phyloP scores from a whole-genome alignment of 1,140 invertebrate genomes.

The Musca domestica region DNA sequence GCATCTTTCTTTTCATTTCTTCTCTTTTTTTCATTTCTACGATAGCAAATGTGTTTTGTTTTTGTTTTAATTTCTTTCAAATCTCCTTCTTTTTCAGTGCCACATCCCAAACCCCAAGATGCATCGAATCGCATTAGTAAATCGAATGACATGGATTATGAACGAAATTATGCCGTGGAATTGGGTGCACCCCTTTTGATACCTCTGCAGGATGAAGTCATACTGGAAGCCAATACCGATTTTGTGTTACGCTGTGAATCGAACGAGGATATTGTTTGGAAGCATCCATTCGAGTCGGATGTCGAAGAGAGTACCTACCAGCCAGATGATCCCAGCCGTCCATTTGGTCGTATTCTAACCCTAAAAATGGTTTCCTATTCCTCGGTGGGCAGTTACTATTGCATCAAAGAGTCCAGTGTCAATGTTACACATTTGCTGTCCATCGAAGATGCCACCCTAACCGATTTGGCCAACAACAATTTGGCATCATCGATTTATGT shows the following conservation, averaged over 20 bases:
- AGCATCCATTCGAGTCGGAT: conserved; percentile 13
- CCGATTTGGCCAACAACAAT: conserved; percentile 51
- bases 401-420: conserved; percentile 46
- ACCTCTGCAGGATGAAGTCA: conserved; percentile 54
- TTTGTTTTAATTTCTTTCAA: conserved; percentile 1
- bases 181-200: conserved; percentile 53
- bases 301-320: conserved; percentile 24
- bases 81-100: conserved; percentile 20
- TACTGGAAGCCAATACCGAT: conserved; percentile 54
- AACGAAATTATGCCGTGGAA: conserved; percentile 24
- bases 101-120: conserved; percentile 8
- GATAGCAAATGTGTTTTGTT: neutral
- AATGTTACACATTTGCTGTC: conserved; percentile 34
- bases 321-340: conserved; percentile 45
- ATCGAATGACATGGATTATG: conserved; percentile 16
- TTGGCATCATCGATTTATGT: conserved; percentile 61
- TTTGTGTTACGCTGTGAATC: conserved; percentile 57
- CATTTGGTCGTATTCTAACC: conserved; percentile 51
- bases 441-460: conserved; percentile 41
- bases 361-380: conserved; percentile 53
- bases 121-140: conserved; percentile 2
- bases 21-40: neutral
- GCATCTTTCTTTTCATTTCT: neutral
- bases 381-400: conserved; percentile 65
- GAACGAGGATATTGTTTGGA: conserved; percentile 55